Evolutionary conservation across 2,888 invertebrate species (phyloP), one percentile per base, ranked within the genome.

Genomic region (Rotaria magnacalcarata): DNA sequence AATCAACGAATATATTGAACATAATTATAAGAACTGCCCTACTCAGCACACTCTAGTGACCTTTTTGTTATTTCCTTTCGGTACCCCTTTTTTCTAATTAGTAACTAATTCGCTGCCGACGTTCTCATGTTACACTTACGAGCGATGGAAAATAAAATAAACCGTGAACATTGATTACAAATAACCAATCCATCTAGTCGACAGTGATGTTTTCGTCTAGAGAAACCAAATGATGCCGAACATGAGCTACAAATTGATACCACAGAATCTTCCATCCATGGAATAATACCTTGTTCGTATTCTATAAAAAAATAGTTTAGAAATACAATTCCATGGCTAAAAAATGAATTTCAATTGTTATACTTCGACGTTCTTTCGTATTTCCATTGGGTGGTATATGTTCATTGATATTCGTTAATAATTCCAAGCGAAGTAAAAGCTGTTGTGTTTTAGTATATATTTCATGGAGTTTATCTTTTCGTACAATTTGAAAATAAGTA

Each of bases 121-220:
- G 1, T 34, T 34, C 34, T 34, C 34, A 34, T 34, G 2, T 34
- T 34, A 34, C 34, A 2, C 34, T 41, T 89, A 91, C 91, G 90
- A 87, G 96, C 96, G 90, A 94, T 93, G 88, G 94, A 93, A 88
- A 95, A 92, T 84, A 94, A 93, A 88, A 97, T 92, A 91, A 96
- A 96, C 89, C 94, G 92, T 0, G 96, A 96, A 90, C 97, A 97
- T 89, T 94, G 94, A 90, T 95, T 93, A 90, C 97, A 97, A 93
- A 97, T 94, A 87, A 97, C 94, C 87, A 95, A 94, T 0, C 97
- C 97, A 89, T 92, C 98, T 7, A 98, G 93, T 87, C 97, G 93
- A 90, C 99, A 99, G 91, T 99, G 99, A 91, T 99, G 98, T 90
- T 96, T 95, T 88, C 98, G 92, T 87, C 96, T 92, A 87, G 96